phyloP scores from a whole-genome alignment of 2,113 vertebrate species.

The Rhadina sibilatrix region DNA sequence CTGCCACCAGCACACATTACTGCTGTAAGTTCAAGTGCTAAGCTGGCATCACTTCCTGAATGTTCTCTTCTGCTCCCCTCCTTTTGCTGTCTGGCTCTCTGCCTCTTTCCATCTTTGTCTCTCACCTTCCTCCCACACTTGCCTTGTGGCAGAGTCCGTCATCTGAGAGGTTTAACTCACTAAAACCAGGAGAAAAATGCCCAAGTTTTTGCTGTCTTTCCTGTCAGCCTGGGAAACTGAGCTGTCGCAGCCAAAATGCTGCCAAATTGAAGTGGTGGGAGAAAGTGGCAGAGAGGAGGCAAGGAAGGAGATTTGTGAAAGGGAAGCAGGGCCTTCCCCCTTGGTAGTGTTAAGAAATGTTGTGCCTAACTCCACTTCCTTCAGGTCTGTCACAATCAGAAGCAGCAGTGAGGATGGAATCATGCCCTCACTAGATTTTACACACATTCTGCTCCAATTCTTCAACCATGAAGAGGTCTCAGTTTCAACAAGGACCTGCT shows the following conservation, averaged over 20 bases:
- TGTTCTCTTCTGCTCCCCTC: not conserved
- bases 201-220: not conserved
- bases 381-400: not conserved
- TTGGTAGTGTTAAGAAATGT: not conserved
- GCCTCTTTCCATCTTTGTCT: not conserved
- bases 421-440: not conserved
- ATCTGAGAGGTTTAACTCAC: not conserved
- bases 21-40: not conserved
- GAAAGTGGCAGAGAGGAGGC: fast-evolving
- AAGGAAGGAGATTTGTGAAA: not conserved
- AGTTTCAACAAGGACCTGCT: not conserved
- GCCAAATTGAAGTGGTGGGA: not conserved
- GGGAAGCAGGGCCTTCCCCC: not conserved
- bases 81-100: not conserved
- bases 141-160: not conserved
- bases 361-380: not conserved
- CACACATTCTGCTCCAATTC: not conserved
- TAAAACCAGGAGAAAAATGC: not conserved
- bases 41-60: not conserved
- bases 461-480: not conserved
- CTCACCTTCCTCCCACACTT: not conserved
- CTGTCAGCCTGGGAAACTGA: not conserved
- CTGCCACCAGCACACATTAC: not conserved
- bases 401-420: not conserved
- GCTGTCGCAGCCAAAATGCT: not conserved